phyloP scores from a whole-genome alignment of 2,113 vertebrate species.

The Oryzias woworae region DNA sequence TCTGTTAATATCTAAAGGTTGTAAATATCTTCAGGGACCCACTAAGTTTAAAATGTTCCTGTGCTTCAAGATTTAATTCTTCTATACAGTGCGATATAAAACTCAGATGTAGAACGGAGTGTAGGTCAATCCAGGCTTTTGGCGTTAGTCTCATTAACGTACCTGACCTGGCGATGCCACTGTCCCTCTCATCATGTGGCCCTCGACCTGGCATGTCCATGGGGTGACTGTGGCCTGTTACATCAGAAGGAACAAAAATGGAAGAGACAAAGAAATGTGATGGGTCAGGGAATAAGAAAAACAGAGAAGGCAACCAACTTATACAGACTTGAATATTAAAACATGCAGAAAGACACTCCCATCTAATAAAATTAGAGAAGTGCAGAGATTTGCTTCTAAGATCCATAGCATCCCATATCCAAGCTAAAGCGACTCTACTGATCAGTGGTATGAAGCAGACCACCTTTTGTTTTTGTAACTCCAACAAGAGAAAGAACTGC shows the following conservation, averaged over 20 bases:
- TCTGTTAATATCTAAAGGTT: too few relatives aligned
- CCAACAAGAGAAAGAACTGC: slow-evolving; percentile 15
- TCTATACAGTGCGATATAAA: slow-evolving; percentile 16
- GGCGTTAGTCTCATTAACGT: slow-evolving; percentile 58
- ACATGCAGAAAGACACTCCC: neutral
- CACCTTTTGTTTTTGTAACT: slow-evolving; percentile 20
- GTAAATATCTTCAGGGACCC: too few relatives aligned
- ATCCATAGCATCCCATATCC: neutral
- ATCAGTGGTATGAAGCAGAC: neutral
- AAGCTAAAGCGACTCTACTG: neutral
- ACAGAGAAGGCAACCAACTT: too few relatives aligned
- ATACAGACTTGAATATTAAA: too few relatives aligned
- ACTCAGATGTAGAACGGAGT: neutral
- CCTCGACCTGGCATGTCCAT: slow-evolving; percentile 99
- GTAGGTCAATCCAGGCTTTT: slow-evolving; percentile 54
- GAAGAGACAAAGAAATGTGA: neutral
- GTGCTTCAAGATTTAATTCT: neutral
- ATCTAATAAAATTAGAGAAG: neutral
- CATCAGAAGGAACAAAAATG: neutral
- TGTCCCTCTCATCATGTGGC: slow-evolving; percentile 90
- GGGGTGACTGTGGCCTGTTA: slow-evolving; percentile 94
- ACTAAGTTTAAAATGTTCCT: neutral
- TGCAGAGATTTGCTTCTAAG: neutral
- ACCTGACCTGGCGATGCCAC: slow-evolving; percentile 98
- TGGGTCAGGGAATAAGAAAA: neutral